phyloP scores from a whole-genome alignment of 2,113 vertebrate species.

The Turdus rufiventris region DNA sequence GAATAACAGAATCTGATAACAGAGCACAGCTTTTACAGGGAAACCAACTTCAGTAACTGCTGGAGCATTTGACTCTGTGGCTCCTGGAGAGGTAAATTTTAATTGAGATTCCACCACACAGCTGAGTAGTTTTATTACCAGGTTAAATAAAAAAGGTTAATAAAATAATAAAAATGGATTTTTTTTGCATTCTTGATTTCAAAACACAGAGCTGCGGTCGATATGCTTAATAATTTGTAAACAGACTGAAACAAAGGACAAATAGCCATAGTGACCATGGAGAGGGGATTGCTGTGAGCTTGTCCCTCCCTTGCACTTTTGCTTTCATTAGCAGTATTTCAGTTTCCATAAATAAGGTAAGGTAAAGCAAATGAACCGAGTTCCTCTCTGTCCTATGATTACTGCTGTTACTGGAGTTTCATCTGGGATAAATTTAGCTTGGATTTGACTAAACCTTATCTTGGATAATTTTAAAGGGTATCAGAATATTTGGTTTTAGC shows the following conservation, averaged over 20 bases:
- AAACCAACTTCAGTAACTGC: neutral
- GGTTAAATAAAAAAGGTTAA: conserved; percentile 42
- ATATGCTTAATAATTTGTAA: conserved; percentile 20
- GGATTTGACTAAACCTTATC: neutral
- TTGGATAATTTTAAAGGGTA: neutral
- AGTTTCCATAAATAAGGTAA: neutral
- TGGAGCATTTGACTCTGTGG: neutral
- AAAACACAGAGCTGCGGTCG: neutral
- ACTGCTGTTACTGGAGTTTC: neutral
- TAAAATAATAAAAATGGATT: conserved; percentile 34
- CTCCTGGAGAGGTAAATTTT: conserved; percentile 18
- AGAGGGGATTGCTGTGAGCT: neutral
- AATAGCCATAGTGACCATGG: neutral
- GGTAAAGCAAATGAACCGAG: neutral
- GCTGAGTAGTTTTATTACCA: conserved; percentile 43
- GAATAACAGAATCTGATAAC: conserved; percentile 15
- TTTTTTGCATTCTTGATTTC: neutral
- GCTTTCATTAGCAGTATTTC: neutral
- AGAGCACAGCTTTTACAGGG: neutral
- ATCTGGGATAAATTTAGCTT: neutral
- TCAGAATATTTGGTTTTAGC: neutral
- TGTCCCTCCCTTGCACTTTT: neutral
- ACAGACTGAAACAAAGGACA: neutral
- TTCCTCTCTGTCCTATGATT: neutral
- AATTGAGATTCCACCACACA: conserved; percentile 9